Evolutionary conservation across 2,888 invertebrate species (phyloP), one percentile per base, ranked within the genome.

Genomic region (Epirrhoe tristata): DNA sequence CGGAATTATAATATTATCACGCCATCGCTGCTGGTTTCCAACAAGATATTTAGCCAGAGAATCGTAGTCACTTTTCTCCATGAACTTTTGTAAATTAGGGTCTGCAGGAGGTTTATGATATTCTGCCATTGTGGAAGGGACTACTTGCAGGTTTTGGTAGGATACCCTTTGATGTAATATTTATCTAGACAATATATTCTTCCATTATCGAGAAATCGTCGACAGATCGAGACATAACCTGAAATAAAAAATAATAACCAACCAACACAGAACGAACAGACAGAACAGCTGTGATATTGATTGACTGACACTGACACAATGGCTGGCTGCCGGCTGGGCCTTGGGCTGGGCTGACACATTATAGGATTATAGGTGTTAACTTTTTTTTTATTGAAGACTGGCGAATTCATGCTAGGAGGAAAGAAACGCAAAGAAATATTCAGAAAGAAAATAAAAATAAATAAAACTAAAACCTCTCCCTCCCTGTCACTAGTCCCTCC

Each of bases 1-100:
- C 4, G 98, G 98, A 79, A 98, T 96, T 69, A 98, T 95, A 54
- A 98, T 96, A 81, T 97, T 97, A 83, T 97, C 97, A 56, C 97
- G 94, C 84, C 95, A 97, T 77, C 96, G 94, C 71, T 95, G 91
- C 74, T 96, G 89, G 72, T 95, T 94, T 6, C 95, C 95, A 31
- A 96, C 91, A 65, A 96, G 93, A 79, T 96, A 94, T 76, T 95
- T 92, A 0, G 96, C 95, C 72, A 96, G 90, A 53, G 94, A 91
- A 79, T 96, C 96, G 76, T 95, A 93, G 60, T 96, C 95, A 76
- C 87, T 89, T 67, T 85, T 83, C 65, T 90, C 80, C 57, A 85
- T 74, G 75, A 92, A 93, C 68, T 85, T 87, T 8, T 81, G 67
- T 76, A 93, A 81, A 74, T 92, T 79, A n/a, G 88, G 88, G 72